Conservation (phyloP, 1,140 invertebrate genomes). For the Drosophila pandora region DNA sequence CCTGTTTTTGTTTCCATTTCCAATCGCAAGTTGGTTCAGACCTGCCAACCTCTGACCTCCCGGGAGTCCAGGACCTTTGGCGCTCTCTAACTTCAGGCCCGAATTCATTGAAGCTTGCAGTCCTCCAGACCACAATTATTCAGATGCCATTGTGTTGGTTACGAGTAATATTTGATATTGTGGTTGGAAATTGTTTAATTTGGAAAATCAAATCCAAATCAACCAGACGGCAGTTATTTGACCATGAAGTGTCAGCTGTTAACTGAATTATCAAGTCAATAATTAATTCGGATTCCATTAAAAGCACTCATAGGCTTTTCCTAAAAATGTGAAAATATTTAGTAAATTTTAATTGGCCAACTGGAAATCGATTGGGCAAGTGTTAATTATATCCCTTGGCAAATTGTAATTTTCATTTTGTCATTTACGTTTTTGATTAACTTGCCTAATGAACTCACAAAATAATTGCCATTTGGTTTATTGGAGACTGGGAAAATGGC, state of each 20-base stretch:
- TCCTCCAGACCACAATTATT: conserved; percentile 29
- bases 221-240: conserved; percentile 6
- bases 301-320: neutral
- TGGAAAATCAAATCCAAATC: conserved; percentile 34
- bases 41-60: conserved; percentile 18
- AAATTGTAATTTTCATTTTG: conserved; percentile 12
- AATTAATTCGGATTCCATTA: conserved; percentile 38
- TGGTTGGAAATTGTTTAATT: conserved; percentile 46
- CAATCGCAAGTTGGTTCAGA: conserved; percentile 36
- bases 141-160: conserved; percentile 3
- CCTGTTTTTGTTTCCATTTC: conserved; percentile 40
- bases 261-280: conserved; percentile 34
- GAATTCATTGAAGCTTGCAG: conserved; percentile 59
- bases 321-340: conserved; percentile 15
- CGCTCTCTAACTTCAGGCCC: conserved; percentile 20
- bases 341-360: conserved; percentile 13
- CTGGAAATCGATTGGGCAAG: conserved; percentile 11
- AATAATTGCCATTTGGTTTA: conserved; percentile 6
- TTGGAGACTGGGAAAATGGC: neutral
- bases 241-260: conserved; percentile 49
- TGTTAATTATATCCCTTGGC: conserved; percentile 17
- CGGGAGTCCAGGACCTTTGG: conserved; percentile 10
- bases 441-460: conserved; percentile 9
- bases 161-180: conserved; percentile 39
- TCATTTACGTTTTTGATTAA: conserved; percentile 20